Base-by-base conservation (phyloP, 23 tunicate genomes). In the Diplosoma virens region DNA sequence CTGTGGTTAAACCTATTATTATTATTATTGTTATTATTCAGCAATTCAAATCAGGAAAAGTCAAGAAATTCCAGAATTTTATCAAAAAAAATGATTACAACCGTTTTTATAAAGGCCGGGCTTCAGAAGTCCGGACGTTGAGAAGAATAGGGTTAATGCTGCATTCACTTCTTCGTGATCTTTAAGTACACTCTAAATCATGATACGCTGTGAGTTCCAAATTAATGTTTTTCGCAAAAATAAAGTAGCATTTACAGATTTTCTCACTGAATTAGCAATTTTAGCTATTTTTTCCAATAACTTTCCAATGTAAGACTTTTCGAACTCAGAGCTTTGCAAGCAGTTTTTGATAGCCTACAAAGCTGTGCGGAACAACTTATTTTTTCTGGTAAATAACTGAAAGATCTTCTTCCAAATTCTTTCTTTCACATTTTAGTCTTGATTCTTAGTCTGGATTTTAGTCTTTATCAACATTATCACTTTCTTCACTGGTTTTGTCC, bases 201-300 rank as follows among this genome's bases (percentile, higher is more conserved):
- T 69, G 23, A 3, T 30, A 21, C 35, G 76, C 76, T 69, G 58
- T 69, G 58, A 69, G 37, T 69, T 69, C 58, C 58, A 69, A 3
- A 35, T 22, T 34, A 34, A n/a, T 69, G 16, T 65, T 25, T 37
- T 5, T 65, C 20, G 71, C 37, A 65, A 65, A 30, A 25, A 65
- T 7, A 23, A 65, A 20, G 71, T 65, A 65, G 71, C 37, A 65
- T 69, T 34, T 9, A 22, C 54, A 69, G 76, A 69, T 69, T 74
- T 74, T 52, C 59, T 53, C 41, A 35, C 63, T 21, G 78, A 73
- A 47, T 65, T 65, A 25, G 29, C 71, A 65, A 65, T 65, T 65
- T 65, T 65, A 7, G 34, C 35, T 25, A 28, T 22, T 22, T 65
- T 65, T 58, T 24, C 65, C 24, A 58, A 58, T 24, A 11, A 11